Conservation (phyloP, 2,797 vertebrate species). For the Phalanger gymnotis region DNA sequence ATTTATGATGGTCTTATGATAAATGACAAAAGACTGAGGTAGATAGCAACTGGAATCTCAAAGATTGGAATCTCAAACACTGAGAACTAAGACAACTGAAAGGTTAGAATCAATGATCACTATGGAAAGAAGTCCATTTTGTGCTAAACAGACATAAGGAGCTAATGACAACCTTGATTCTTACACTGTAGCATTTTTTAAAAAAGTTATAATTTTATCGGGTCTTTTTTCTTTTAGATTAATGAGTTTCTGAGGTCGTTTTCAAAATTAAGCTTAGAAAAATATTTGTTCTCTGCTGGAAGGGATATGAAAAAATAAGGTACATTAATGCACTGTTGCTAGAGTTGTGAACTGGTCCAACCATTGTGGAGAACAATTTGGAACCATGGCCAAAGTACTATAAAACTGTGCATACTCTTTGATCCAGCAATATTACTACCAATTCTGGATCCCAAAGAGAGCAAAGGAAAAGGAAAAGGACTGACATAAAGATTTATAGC, state of each 20-base stretch:
- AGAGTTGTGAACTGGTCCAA: background rate
- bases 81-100: background rate
- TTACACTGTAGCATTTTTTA: rapidly evolving
- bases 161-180: too few species aligned
- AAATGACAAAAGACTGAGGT: background rate
- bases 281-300: background rate
- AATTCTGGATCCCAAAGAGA: background rate
- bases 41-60: background rate
- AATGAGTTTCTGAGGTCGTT: background rate
- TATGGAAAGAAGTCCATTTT: too few species aligned
- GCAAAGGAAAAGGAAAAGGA: background rate
- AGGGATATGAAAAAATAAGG: background rate
- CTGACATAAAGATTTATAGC: background rate
- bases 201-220: rapidly evolving
- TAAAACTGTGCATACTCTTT: background rate
- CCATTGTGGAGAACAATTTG: background rate
- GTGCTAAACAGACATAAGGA: background rate
- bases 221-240: rapidly evolving
- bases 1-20: rapidly evolving
- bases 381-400: background rate
- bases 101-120: background rate
- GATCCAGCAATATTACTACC: background rate
- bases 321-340: background rate
- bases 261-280: background rate
- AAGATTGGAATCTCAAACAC: background rate